Base-by-base conservation (phyloP, 1,140 invertebrate genomes). In the Drosophila busckii region DNA sequence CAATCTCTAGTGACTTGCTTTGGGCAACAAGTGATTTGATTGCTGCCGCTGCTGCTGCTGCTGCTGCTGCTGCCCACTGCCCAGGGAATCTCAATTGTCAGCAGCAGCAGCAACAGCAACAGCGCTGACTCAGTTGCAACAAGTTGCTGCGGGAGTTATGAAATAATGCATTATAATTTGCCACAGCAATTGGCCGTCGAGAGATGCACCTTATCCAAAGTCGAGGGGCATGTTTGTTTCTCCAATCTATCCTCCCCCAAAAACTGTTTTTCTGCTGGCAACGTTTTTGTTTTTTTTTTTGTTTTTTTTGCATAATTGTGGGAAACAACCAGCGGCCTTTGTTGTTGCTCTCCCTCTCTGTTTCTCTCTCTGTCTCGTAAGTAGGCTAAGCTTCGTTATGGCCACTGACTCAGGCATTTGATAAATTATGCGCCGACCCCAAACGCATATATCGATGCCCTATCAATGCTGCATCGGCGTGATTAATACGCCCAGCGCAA, bases 161-260 rank as follows among this genome's bases (percentile, higher is more conserved):
- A 82, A 82, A 80, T 82, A 82, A 82, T 82, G 75, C 76, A 82
- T 82, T 82, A 82, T 82, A 82, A 82, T 82, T 82, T 82, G 55
- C 32, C 53, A 55, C 40, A 55, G 35, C 76, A 82, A 82, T 82
- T 82, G 76, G 69, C 48, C 48, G 50, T 50, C 61, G 12, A 53
- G 58, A 68, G 73, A 80, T 80, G 75, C 75, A 82, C 75, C 75
- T 82, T 82, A 56, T 62, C 40, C 55, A 37, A 15, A 26, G 66
- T 78, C 55, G 65, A 45, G 61, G 60, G 59, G 48, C 71, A 71
- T 78, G 66, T 78, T 78, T 80, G 70, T 76, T 69, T 63, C 50
- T 56, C 37, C 19, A n/a, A n/a, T n/a, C n/a, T n/a, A n/a, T n/a
- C n/a, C n/a, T n/a, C n/a, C n/a, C n/a, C n/a, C n/a, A n/a, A n/a